These are phyloP conservation scores for Thamnaconus septentrionalis DNA, from an alignment of 2,113 vertebrate genomes.

Conservation along the genomic window DNA sequence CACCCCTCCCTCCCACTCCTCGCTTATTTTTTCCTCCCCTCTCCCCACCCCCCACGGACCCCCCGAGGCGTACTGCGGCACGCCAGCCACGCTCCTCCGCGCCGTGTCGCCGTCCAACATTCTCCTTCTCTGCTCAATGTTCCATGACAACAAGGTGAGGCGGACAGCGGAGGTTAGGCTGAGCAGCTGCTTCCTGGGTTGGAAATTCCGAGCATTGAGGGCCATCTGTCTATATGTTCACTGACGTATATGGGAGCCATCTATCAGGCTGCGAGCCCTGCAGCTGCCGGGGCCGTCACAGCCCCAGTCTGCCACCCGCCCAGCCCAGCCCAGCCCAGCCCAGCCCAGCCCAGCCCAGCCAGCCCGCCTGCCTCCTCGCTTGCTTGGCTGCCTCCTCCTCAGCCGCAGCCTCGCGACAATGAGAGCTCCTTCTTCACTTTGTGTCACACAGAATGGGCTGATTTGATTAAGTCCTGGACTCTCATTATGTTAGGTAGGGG, in stretches of 20 bases:
- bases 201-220: constrained; percentile 93
- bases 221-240: constrained; percentile 98
- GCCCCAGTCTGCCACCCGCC: constrained; percentile 74
- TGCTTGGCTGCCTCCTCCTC: constrained; percentile 64
- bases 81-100: constrained; percentile 30
- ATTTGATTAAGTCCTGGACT: constrained; percentile 99
- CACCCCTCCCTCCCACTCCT: constrained; percentile 39
- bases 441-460: constrained; percentile 98
- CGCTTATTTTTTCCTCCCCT: constrained; percentile 51
- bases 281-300: constrained; percentile 88
- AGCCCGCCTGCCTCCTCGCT: constrained; percentile 24
- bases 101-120: constrained; percentile 76
- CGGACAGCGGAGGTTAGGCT: constrained; percentile 88
- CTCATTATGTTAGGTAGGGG: constrained; percentile 99
- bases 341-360: constrained; percentile 54
- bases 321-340: constrained; percentile 58
- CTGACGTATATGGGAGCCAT: constrained; percentile 93
- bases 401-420: constrained; percentile 89
- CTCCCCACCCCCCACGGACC: constrained; percentile 74
- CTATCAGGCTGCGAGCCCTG: constrained; percentile 87
- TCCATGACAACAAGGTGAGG: constrained; percentile 99
- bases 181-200: constrained; percentile 97
- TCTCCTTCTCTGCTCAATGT: constrained; percentile 86
- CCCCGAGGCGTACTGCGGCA: constrained; percentile 40
- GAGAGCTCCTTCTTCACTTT: constrained; percentile 93